Base-by-base conservation (phyloP, 1,140 invertebrate genomes). In the Augochlora pura region DNA sequence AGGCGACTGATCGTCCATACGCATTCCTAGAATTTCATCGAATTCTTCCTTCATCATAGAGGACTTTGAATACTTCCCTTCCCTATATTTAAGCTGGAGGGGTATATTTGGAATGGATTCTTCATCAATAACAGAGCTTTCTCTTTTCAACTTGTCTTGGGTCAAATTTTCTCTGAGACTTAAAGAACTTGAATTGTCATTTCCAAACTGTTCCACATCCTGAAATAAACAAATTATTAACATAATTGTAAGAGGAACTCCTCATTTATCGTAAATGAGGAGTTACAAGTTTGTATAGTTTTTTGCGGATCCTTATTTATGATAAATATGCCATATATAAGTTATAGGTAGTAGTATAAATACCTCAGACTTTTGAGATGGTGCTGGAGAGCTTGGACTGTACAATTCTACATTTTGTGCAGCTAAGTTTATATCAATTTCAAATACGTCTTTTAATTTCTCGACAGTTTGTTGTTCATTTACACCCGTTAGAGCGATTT, bases 311-410 rank as follows among this genome's bases (percentile, higher is more conserved):
- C 4, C 12, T 52, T 16, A 52, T 52, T 14, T 52, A 52, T 1
- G 16, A 52, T 5, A 52, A 16, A 52, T 18, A 18, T 52, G 16
- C 49, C 1, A 52, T 16, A 23, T 62, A 54, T 21, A 66, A 54
- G 16, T 54, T 23, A 21, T 65, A 59, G 14, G 59, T 18, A 57
- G n/a, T 2, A 63, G 16, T 16, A 67, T 21, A 59, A 62, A 39
- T 71, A 86, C 88, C n/a, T 92, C 90, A 12, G 91, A 90, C 54
- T 90, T 92, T 18, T 90, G 86, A 1, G 91, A 91, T 9, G 83
- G 85, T 38, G 87, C 91, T 23, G 91, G 90, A 5, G 91, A 92
- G 79, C 90, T 92, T 0, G 91, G 91, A 83, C 91, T 92, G 42
- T 92, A 91, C 0, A 91, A 46, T 46, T 84, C 83, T 0, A 80